Percentiles rank a stretch among this genome's conserved stretches.
phyloP scores from a whole-genome alignment of 1,140 invertebrate species.

The Philotrypesis tridentata region DNA sequence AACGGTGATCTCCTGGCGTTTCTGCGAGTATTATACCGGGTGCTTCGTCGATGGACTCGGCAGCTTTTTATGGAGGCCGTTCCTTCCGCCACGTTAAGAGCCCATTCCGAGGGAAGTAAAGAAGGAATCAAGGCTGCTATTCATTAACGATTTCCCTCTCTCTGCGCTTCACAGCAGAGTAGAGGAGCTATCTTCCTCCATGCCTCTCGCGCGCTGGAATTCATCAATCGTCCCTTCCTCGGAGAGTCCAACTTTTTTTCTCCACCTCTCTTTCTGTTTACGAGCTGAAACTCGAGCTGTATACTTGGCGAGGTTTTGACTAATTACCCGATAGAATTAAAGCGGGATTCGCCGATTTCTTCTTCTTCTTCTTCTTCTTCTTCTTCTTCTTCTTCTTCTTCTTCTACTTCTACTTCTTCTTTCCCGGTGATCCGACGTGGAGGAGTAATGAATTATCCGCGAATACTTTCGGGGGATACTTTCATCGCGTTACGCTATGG shows the following conservation, averaged over 20 bases:
- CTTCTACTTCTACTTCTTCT: no score
- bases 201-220: background rate
- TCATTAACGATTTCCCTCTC: slow-evolving; percentile 47
- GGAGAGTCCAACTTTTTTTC: background rate
- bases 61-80: slow-evolving; percentile 51
- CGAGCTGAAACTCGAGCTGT: background rate
- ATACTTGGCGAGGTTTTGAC: background rate
- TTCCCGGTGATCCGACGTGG: no score
- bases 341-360: background rate
- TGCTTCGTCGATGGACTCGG: slow-evolving; percentile 42
- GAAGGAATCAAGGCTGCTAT: slow-evolving; percentile 50
- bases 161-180: background rate
- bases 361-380: no score
- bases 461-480: no score
- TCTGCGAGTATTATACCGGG: slow-evolving; percentile 27
- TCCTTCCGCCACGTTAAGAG: slow-evolving; percentile 54
- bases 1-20: slow-evolving; percentile 28
- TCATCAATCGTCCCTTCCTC: background rate
- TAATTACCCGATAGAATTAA: background rate
- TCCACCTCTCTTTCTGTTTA: background rate
- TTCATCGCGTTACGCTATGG: no score
- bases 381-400: no score
- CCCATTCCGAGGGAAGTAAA: slow-evolving; percentile 50
- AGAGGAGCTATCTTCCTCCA: slow-evolving; percentile 10
- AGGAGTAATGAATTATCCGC: no score